Evolutionary conservation across 2,888 invertebrate species (phyloP), one percentile per base, ranked within the genome.

Genomic region (Pollenia angustigena): DNA sequence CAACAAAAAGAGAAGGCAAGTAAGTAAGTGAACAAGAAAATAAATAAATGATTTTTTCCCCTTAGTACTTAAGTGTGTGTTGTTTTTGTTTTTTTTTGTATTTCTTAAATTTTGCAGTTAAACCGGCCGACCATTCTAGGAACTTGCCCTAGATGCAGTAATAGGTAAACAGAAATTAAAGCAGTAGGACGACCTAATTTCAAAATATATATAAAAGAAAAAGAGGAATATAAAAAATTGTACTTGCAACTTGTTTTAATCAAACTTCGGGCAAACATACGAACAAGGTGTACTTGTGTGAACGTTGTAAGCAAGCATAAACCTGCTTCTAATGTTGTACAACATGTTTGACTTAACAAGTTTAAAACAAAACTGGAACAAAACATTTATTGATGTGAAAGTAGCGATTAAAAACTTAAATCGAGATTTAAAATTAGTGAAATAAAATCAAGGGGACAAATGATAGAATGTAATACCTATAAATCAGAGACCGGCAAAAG

Each of bases 71-170:
- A 32, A 32, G 32, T 48, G 12, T 12, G 42, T 56, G 14, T 74
- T 12, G 1, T 64, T 66, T 64, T 62, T 60, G 3, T 18, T 6
- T 52, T 58, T 52, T 58, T 16, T 66, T 50, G 6, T 50, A 7
- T 11, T 48, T 52, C 23, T 46, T 75, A 69, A 62, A 11, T 54
- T 56, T 71, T 72, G 52, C 48, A 71, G 58, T 82, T 76, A 78
- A 80, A 85, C 78, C 60, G 56, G 82, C 69, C 84, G 89, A 91
- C 89, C 92, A 92, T 92, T 92, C 92, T 93, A 93, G 93, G 93
- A 92, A 93, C 93, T 92, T 93, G 92, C 93, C 91, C 92, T 92
- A 92, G 92, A 92, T 91, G 92, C 89, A 83, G 62, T 62, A 92
- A 44, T 89, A 92, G 91, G 92, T 87, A 85, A 79, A 4, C 92